Evolutionary conservation across 2,888 invertebrate genomes (phyloP).

Genomic region (Oegoconia quadripuncta): DNA sequence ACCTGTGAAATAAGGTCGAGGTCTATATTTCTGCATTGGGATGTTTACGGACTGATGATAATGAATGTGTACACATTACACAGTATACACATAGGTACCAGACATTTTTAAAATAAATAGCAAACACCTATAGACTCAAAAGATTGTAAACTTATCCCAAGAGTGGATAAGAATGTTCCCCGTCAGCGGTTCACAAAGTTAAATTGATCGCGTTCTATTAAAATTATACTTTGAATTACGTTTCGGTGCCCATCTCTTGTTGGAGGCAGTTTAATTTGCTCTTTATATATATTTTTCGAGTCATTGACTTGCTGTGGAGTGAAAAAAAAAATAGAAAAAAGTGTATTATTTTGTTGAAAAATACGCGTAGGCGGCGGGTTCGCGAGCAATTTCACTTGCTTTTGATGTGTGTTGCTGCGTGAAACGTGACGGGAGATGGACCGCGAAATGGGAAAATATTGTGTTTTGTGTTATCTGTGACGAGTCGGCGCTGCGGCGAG

Average conservation of each 20-base stretch:
- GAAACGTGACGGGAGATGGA: slow-evolving; percentile 20
- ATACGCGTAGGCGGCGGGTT: slow-evolving; percentile 9
- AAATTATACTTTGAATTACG: slow-evolving; percentile 21
- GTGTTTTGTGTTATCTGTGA: no score
- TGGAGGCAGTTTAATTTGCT: slow-evolving; percentile 14
- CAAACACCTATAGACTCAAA: not conserved
- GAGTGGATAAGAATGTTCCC: slow-evolving; percentile 12
- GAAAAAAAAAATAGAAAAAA: not conserved
- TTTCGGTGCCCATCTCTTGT: slow-evolving; percentile 13
- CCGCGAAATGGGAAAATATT: slow-evolving; percentile 29
- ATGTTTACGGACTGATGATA: no score
- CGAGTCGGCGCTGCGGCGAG: no score
- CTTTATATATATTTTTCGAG: slow-evolving; percentile 15
- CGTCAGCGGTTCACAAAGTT: slow-evolving; percentile 12
- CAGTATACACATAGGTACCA: no score
- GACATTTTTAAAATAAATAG: not conserved
- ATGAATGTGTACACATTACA: no score
- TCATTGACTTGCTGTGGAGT: slow-evolving; percentile 14
- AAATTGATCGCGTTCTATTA: slow-evolving; percentile 26
- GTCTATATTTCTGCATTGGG: no score
- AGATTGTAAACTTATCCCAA: not conserved
- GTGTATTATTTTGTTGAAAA: slow-evolving; percentile 3
- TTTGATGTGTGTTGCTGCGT: slow-evolving; percentile 27
- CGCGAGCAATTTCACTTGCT: slow-evolving; percentile 33
- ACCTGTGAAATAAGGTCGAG: no score